Percentiles rank a stretch among this genome's conserved stretches.
phyloP scores from a whole-genome alignment of 2,113 vertebrate genomes.

The Chlorocebus sabaeus region DNA sequence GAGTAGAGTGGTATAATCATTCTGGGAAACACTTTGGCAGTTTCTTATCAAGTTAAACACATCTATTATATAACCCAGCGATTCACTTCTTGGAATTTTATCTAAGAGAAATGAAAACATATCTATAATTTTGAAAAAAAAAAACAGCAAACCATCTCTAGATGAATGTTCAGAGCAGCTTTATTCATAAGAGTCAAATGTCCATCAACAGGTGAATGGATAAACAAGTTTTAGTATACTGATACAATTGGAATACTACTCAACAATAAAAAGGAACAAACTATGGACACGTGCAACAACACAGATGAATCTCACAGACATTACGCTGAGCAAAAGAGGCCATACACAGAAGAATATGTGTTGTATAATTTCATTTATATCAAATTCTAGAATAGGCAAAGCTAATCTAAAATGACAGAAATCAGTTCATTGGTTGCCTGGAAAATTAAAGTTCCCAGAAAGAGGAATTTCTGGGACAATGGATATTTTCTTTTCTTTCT shows the following conservation, averaged over 20 bases:
- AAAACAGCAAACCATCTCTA: neutral
- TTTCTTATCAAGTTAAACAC: neutral
- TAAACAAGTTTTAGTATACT: neutral
- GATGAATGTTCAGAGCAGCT: neutral
- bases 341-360: neutral
- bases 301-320: neutral
- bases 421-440: neutral
- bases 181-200: neutral
- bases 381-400: neutral
- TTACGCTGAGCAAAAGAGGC: neutral
- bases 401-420: neutral
- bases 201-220: neutral
- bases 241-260: neutral
- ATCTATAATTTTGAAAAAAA: neutral
- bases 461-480: neutral
- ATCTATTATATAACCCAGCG: neutral
- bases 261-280: neutral
- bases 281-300: neutral
- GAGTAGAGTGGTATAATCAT: neutral
- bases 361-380: neutral
- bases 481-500: neutral
- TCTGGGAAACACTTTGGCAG: neutral
- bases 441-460: neutral
- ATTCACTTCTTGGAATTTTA: neutral
- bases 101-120: neutral